Evolutionary conservation across 23 tunicate genomes (phyloP), one percentile per base, ranked within the genome.

Genomic region (Botrylloides violaceus): DNA sequence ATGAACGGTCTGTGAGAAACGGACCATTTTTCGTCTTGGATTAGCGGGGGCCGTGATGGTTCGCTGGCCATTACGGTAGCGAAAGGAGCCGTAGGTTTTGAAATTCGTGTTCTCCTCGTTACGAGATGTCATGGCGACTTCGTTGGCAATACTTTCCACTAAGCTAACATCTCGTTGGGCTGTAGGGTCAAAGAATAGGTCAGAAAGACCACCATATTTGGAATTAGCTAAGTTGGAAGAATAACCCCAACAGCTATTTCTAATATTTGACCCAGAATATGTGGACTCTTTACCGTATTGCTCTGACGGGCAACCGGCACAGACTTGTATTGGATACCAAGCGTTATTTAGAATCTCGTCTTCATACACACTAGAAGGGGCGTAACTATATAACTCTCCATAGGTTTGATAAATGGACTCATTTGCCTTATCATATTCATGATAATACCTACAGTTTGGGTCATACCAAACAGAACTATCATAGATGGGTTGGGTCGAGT

Each of bases 1-100:
- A 32, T 75, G 53, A 24, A 90, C 97, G 5, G 85, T 90, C 56
- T 90, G 77, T 18, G 90, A 83, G 78, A 90, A 90, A 4, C 97
- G 85, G 29, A 90, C 97, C 4, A 84, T 90, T 71, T 90, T 90
- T n/a, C 91, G 75, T 61, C 74, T 71, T 30, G 58, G 39, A 48
- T 75, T 58, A 23, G 37, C 21, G 38, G 56, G 56, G 4, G 36
- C 43, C 23, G 62, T 48, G 20, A 64, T 73, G 4, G 87, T 87
- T 23, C 32, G 66, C 55, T 76, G 77, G 0, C 86, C 95, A 66
- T 87, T 80, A 22, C 79, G 82, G 59, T 71, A 87, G 1, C 86
- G 81, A 43, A 87, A 87, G 2, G 95, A 81, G n/a, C 86, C 87
- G 66, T 65, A 80, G 19, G 71, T 59, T 49, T 59, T 76, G 59